These are phyloP conservation scores for Branchinecta lindahli DNA, from an alignment of 1,140 invertebrate genomes.

Conservation along the genomic window DNA sequence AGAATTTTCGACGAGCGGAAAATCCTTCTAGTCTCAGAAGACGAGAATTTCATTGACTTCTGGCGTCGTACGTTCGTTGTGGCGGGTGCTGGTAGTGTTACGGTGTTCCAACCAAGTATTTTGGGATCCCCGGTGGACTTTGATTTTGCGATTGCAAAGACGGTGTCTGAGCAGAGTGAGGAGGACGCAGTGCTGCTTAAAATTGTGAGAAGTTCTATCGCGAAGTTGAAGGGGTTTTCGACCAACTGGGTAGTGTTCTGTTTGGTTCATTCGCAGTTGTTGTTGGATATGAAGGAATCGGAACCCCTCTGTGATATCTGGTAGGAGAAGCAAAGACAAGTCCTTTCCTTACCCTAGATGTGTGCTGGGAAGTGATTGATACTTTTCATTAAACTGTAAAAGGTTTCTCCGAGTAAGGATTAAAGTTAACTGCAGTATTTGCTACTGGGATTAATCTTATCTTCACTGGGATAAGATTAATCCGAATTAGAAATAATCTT, in stretches of 20 bases:
- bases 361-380: too few relatives aligned
- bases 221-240: background rate
- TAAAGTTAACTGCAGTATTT: too few relatives aligned
- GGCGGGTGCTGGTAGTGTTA: background rate
- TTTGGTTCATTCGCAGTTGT: background rate
- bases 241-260: background rate
- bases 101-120: background rate
- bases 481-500: too few relatives aligned
- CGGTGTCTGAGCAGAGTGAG: background rate
- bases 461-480: too few relatives aligned
- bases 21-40: background rate
- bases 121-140: background rate
- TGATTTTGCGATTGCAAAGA: background rate
- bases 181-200: background rate
- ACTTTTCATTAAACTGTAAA: too few relatives aligned
- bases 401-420: too few relatives aligned
- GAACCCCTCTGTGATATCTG: too few relatives aligned
- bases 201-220: background rate
- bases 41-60: background rate
- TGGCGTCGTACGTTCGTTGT: background rate
- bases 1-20: background rate
- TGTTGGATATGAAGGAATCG: too few relatives aligned
- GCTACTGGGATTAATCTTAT: too few relatives aligned
- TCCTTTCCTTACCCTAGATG: too few relatives aligned
- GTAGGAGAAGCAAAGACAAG: too few relatives aligned